A percentile compares a stretch with the other conserved stretches of the same genome.
phyloP scores from a whole-genome alignment of 2,888 invertebrate genomes.

The Vanessa cardui region DNA sequence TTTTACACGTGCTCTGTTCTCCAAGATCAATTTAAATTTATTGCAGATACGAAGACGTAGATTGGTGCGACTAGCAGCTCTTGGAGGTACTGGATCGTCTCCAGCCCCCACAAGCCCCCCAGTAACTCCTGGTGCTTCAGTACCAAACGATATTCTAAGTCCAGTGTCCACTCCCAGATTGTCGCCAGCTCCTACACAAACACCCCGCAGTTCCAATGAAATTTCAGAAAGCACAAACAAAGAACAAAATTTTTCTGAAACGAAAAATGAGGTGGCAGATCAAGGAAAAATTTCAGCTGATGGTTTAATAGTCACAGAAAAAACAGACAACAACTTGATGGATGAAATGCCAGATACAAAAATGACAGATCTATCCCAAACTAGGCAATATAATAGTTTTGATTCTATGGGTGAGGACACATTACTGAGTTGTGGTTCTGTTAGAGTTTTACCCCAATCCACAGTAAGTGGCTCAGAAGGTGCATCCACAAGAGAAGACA shows the following conservation, averaged over 20 bases:
- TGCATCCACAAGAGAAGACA: conserved; percentile 67
- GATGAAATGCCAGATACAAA: conserved; percentile 80
- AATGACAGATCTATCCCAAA: conserved; percentile 79
- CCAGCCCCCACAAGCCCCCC: conserved; percentile 77
- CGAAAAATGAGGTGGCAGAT: conserved; percentile 63
- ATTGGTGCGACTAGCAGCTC: conserved; percentile 87
- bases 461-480: conserved; percentile 67
- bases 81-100: conserved; percentile 78
- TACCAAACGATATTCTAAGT: conserved; percentile 57
- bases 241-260: conserved; percentile 68
- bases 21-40: conserved; percentile 49
- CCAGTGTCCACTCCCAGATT: conserved; percentile 53
- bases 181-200: conserved; percentile 57
- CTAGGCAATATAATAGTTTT: conserved; percentile 77
- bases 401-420: conserved; percentile 78
- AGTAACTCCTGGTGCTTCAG: conserved; percentile 72
- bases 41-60: conserved; percentile 89
- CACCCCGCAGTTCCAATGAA: conserved; percentile 60
- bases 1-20: conserved; percentile 58
- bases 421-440: conserved; percentile 73
- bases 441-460: conserved; percentile 70
- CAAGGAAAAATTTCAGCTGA: conserved; percentile 72
- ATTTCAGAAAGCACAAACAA: conserved; percentile 65
- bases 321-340: conserved; percentile 72
- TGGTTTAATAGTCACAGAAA: conserved; percentile 78